Conservation (phyloP, 2,113 vertebrate species). For the human region GRCh38 chr16:56088001-56088500, state of each 20-base stretch:
- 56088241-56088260: not conserved
- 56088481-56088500: not conserved
- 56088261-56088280: slow-evolving; percentile 13
- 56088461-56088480: not conserved
- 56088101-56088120: not conserved
- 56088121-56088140: not conserved
- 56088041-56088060: slow-evolving; percentile 4
- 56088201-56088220: not conserved
- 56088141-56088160: not conserved
- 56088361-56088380: not conserved
- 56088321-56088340: not conserved
- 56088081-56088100: not conserved
- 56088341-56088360: not conserved
- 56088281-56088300: not conserved
- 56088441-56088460: not conserved
- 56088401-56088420: not conserved
- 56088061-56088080: not conserved
- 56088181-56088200: not conserved
- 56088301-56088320: not conserved
- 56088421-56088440: not conserved
- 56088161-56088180: not conserved
- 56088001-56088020: not conserved
- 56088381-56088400: not conserved
- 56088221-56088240: not conserved
- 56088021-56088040: not conserved